Conservation (phyloP, 1,140 invertebrate genomes). For the Psix sp. region DNA sequence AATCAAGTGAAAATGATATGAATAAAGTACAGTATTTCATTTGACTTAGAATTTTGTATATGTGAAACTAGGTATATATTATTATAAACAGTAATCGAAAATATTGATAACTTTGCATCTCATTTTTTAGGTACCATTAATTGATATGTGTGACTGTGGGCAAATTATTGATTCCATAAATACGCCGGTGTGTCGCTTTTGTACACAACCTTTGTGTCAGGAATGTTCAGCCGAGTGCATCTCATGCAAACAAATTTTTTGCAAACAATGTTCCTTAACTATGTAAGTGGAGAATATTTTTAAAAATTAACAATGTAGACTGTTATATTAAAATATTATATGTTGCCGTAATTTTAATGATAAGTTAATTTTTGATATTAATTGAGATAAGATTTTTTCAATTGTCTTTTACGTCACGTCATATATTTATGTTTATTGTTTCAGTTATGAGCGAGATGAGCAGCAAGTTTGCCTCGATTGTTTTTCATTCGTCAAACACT, state of each 20-base stretch:
- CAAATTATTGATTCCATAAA: slow-evolving; percentile 13
- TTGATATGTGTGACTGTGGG: slow-evolving; percentile 36
- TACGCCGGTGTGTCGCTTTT: slow-evolving; percentile 15
- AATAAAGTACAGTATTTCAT: background rate
- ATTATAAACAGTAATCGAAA: too few relatives aligned
- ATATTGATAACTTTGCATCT: too few relatives aligned
- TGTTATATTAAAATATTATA: too few relatives aligned
- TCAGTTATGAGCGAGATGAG: slow-evolving; percentile 4
- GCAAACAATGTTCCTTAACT: slow-evolving; percentile 23
- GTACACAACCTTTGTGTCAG: slow-evolving; percentile 15
- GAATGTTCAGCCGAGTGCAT: slow-evolving; percentile 14
- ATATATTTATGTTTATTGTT: background rate
- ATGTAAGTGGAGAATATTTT: slow-evolving; percentile 14
- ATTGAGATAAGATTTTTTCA: background rate
- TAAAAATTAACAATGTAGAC: background rate
- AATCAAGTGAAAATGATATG: slow-evolving; percentile 1
- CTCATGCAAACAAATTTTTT: slow-evolving; percentile 19
- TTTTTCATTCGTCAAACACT: slow-evolving; percentile 2
- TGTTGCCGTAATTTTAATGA: too few relatives aligned
- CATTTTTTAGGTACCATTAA: slow-evolving; percentile 14
- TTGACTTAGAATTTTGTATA: background rate
- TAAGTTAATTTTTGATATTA: too few relatives aligned
- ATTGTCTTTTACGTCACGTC: background rate
- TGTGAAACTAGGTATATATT: background rate
- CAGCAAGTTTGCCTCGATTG: slow-evolving; percentile 14